Evolutionary conservation across 2,888 invertebrate species (phyloP).

Genomic region (Andricus curvator): DNA sequence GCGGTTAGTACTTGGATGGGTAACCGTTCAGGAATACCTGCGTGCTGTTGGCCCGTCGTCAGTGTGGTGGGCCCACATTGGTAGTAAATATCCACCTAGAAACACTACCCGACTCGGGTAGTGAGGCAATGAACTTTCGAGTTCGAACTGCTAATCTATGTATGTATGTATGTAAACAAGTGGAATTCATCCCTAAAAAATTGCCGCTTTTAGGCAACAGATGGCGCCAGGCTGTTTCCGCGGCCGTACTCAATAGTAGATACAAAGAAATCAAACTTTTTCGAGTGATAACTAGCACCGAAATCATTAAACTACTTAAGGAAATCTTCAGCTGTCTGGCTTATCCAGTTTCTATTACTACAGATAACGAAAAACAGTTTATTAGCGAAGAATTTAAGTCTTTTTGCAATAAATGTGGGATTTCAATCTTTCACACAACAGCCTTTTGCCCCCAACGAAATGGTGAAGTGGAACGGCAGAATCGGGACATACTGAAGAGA

Average conservation of each 20-base stretch:
- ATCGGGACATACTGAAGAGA: conserved; percentile 61
- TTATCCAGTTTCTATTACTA: conserved; percentile 47
- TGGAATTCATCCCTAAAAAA: too few species aligned
- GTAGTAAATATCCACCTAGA: too few species aligned
- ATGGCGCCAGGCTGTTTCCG: too few species aligned
- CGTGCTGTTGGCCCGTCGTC: too few species aligned
- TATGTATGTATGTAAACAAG: too few species aligned
- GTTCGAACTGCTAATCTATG: too few species aligned
- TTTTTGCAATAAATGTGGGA: conserved; percentile 13
- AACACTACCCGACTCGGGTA: too few species aligned
- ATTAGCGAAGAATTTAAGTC: conserved; percentile 28
- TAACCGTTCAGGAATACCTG: too few species aligned
- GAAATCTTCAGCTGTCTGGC: conserved; percentile 57
- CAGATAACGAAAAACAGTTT: conserved; percentile 39
- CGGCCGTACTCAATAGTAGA: conserved; percentile 59
- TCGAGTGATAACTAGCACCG: conserved; percentile 44
- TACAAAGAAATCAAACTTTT: conserved; percentile 51
- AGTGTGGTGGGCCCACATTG: too few species aligned
- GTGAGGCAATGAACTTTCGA: too few species aligned
- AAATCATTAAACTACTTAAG: conserved; percentile 51
- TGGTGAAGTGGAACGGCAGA: conserved; percentile 64
- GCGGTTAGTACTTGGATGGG: too few species aligned
- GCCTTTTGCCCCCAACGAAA: conserved; percentile 62
- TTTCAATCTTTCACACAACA: conserved; percentile 49
- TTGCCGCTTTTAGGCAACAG: too few species aligned